Base-by-base conservation (phyloP, 2,888 invertebrate species). In the Chymomyza caudatula region DNA sequence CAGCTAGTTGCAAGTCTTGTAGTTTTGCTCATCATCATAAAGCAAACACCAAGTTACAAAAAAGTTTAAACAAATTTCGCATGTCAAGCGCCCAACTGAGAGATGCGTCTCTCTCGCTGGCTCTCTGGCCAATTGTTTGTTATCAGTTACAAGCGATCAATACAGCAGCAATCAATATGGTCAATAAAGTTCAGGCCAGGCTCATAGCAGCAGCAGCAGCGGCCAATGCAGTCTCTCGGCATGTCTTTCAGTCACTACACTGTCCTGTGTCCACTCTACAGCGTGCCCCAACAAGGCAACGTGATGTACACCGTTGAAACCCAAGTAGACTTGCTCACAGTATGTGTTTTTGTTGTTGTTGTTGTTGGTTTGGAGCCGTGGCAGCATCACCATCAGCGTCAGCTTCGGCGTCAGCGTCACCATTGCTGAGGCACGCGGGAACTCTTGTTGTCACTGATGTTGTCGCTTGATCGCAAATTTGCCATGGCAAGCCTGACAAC, bases 81-180 rank as follows among this genome's bases (percentile, higher is more conserved):
- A 78, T 74, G 69, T 77, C 69, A 69, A 70, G 70, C 76, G 63
- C 69, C 75, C 75, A 67, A 75, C 76, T 76, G 76, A 65, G 76
- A 37, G 29, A 37, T 4, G 29, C 29, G 11, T 49, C 63, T 54
- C 11, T 19, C 60, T 65, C 65, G 57, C 56, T 71, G 64, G 55
- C 53, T 47, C 55, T 23, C 29, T 56, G 56, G 52, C 71, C 69
- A 73, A 15, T 67, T 69, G 65, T 60, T 67, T 60, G 63, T 85
- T 83, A 83, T 83, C 85, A 81, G 73, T 43, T 57, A 78, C 77
- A 83, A 78, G 78, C 77, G 76, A 83, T 83, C 83, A 83, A 83
- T 83, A 83, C 83, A 83, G 84, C 80, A 80, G 80, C 80, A 80
- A 80, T 83, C 83, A 83, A 83, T 83, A 83, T 83, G 83, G 81